Conservation (phyloP, 2,797 vertebrate genomes). For the Peromyscus eremicus region DNA sequence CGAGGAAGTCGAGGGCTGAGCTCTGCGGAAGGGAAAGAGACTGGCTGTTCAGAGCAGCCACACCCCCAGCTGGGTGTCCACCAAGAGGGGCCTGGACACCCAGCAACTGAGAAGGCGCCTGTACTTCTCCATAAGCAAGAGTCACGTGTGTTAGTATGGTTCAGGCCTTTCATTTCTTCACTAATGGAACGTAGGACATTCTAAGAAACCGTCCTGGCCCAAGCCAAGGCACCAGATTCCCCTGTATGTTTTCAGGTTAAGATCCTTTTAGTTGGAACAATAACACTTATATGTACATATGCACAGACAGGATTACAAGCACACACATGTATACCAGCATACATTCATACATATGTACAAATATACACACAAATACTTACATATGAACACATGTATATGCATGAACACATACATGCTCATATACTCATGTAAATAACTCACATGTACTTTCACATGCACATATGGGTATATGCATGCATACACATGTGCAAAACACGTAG, state of each 20-base stretch:
- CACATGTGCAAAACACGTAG: not conserved
- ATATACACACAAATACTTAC: not conserved
- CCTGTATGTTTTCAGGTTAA: accelerated
- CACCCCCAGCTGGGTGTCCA: accelerated
- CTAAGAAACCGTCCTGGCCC: not conserved
- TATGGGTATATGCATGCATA: not conserved
- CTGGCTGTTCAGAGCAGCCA: not conserved
- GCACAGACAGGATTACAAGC: not conserved
- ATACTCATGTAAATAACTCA: not conserved
- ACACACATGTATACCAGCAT: too few relatives aligned
- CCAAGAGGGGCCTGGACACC: accelerated
- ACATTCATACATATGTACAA: too few relatives aligned
- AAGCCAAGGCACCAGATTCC: too few relatives aligned
- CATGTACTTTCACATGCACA: not conserved
- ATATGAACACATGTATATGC: not conserved
- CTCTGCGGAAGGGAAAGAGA: too few relatives aligned
- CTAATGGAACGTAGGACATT: accelerated
- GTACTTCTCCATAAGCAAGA: not conserved
- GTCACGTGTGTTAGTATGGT: accelerated
- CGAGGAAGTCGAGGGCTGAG: accelerated
- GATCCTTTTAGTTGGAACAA: not conserved
- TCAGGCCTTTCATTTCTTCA: accelerated
- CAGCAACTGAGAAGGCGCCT: accelerated
- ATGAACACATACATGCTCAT: not conserved
- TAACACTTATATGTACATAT: too few relatives aligned